Evolutionary conservation across 2,888 invertebrate genomes (phyloP).

Genomic region (Trissoscelio sp.): DNA sequence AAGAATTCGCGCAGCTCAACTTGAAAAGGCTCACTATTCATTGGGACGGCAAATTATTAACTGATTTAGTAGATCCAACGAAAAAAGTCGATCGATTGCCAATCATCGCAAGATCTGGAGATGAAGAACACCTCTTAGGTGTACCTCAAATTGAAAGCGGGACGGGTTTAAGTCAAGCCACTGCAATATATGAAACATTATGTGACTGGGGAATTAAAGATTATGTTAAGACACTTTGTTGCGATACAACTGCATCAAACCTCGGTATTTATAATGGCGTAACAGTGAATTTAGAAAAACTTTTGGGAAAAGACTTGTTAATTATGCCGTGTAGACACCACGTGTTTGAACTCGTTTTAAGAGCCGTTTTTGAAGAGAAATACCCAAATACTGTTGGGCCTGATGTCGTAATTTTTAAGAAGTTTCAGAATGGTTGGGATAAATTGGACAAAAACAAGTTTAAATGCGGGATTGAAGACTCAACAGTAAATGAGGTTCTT

Average conservation of each 20-base stretch:
- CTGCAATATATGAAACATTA: conserved; percentile 32
- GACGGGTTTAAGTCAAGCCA: conserved; percentile 52
- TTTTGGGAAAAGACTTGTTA: conserved; percentile 58
- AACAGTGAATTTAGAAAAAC: conserved; percentile 69
- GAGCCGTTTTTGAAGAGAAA: conserved; percentile 34
- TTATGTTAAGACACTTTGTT: conserved; percentile 62
- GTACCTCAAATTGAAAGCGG: conserved; percentile 49
- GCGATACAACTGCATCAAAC: conserved; percentile 71
- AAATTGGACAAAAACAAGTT: conserved; percentile 23
- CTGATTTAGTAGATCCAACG: conserved; percentile 16
- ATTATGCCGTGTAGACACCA: conserved; percentile 64
- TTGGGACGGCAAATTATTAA: conserved; percentile 50
- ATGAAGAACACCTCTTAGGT: conserved; percentile 39
- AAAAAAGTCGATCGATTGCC: conserved; percentile 49
- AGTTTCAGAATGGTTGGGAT: conserved; percentile 40
- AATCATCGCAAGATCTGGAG: conserved; percentile 19
- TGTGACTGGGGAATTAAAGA: conserved; percentile 40
- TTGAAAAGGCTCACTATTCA: conserved; percentile 16
- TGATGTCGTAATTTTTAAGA: conserved; percentile 41
- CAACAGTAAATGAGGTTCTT: conserved; percentile 35
- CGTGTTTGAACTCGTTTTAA: conserved; percentile 42
- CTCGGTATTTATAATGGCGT: conserved; percentile 68
- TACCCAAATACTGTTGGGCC: conserved; percentile 36
- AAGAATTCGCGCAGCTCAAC: conserved; percentile 13
- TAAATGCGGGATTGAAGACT: conserved; percentile 38